Evolutionary conservation across 2,888 invertebrate genomes (phyloP), one percentile per base, ranked within the genome.

Genomic region (Steinernema hermaphroditum): DNA sequence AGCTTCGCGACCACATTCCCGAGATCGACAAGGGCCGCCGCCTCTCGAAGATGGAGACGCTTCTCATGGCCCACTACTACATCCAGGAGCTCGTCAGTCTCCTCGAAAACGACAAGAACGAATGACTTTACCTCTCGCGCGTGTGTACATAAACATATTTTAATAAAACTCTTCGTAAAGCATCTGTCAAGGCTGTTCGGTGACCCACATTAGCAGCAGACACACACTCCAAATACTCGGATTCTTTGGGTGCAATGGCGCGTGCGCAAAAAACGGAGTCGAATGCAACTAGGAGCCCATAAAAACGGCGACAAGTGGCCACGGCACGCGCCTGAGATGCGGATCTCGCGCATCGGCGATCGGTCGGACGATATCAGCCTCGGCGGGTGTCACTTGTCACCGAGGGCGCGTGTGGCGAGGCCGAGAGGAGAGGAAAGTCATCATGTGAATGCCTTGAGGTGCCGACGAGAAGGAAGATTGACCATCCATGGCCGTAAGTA

Each of bases 31-130:
- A 83, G 44, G 86, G 86, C 14, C 78, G 85, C 22, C 80, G 83
- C 34, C 78, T 86, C 46, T 85, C 85, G 44, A 86, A 86, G 72
- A 86, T 79, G 75, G 86, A 86, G 54, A 87, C 86, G 0, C 79
- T 86, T 6, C 83, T 83, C 72, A 83, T 85, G 84, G 86, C 86
- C 1, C 86, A 86, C 70, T 78, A 81, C 29, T 85, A 86, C 73
- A 86, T 86, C 70, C 54, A 54, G 19, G 54, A 54, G 27, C 54
- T 54, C 6, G 34, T 68, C 24, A 34, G 41, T 9, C 68, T 68
- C 4, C 41, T 41, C 8, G 68, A 34, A 34, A 68, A 32, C 34
- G 68, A 68, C 19, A 68, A 68, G 41, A 68, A 12, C 22, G n/a
- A 14, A 8, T 41, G 41, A 54, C 27, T 54, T 54, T 27, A 54